Base-by-base conservation (phyloP, 2,113 vertebrate genomes). In the Trogon surrucura region DNA sequence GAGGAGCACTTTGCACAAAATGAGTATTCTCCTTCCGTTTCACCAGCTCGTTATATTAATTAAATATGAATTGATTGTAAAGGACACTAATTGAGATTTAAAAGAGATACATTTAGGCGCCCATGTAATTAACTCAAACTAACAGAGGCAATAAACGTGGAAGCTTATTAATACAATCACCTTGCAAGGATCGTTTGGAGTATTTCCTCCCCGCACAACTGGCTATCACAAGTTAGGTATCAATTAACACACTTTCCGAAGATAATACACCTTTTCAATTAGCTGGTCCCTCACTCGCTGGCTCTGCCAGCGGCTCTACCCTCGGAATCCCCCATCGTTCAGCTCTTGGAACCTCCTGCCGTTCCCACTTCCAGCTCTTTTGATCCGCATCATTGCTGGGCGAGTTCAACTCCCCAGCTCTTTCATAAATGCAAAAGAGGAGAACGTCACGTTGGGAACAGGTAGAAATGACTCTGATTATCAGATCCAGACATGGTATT, bases 61-160 rank as follows among this genome's bases (percentile, higher is more conserved):
- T 95, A 95, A 96, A 58, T 84, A 77, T 47, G 32, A 93, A 93
- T 71, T 92, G 88, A 97, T 95, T 95, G 47, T 67, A 50, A 92
- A 91, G 78, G 85, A 71, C 85, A 75, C 84, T 96, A 95, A 96
- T 69, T 95, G 96, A 92, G 94, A 95, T 95, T 93, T 95, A 83
- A 90, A 83, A 87, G 73, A 95, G 94, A 91, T 85, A 85, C 89
- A 78, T 27, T 85, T 80, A 80, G 86, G 85, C 4, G 1, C 48
- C 64, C 9, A 9, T 88, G 94, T 88, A 93, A 96, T 96, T 91
- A 94, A 91, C 95, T 96, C 47, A 3, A 16, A 95, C 51, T 93
- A 92, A 91, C 83, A 91, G 77, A 73, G 69, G 72, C 84, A 80
- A 65, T 78, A 93, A 93, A 86, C 3, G 74, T n/a, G 54, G 81